Conservation (phyloP, 1,140 invertebrate species). For the Lordiphosa mommai region DNA sequence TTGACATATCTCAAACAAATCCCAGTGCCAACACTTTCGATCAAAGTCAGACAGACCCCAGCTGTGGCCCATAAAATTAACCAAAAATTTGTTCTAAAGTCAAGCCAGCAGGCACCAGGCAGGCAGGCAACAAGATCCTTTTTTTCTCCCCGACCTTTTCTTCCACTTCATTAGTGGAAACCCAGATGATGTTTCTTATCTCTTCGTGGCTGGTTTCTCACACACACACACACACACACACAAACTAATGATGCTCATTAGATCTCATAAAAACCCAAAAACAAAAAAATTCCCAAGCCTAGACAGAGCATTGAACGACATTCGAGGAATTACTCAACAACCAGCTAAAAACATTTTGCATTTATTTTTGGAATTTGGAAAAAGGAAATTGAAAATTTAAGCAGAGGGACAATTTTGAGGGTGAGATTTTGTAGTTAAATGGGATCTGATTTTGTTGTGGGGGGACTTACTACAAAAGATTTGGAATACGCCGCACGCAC, state of each 20-base stretch:
- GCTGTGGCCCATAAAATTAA: slow-evolving; percentile 45
- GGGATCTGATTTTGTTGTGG: no score
- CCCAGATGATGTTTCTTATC: slow-evolving; percentile 18
- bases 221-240: slow-evolving; percentile 14
- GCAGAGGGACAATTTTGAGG: not conserved
- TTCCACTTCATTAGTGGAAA: slow-evolving; percentile 58
- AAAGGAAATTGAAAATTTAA: not conserved
- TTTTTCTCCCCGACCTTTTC: slow-evolving; percentile 21
- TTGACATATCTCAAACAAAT: slow-evolving; percentile 23
- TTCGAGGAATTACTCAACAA: slow-evolving; percentile 66
- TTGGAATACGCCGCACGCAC: no score
- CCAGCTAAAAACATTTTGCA: slow-evolving; percentile 36
- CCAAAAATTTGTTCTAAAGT: slow-evolving; percentile 33
- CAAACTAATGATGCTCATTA: slow-evolving; percentile 73
- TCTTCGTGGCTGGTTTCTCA: not conserved
- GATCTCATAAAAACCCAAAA: slow-evolving; percentile 57
- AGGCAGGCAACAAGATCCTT: slow-evolving; percentile 46
- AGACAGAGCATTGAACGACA: slow-evolving; percentile 26
- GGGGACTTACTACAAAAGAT: no score
- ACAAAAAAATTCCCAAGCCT: slow-evolving; percentile 22
- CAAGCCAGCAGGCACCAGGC: no score
- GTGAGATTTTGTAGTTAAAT: slow-evolving; percentile 9
- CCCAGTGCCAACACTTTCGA: slow-evolving; percentile 45
- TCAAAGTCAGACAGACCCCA: slow-evolving; percentile 36
- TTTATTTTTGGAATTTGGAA: slow-evolving; percentile 45